A percentile compares a stretch with the other conserved stretches of the same genome.
Evolutionary conservation across 2,888 invertebrate genomes (phyloP).

Genomic region (Thereva unica): DNA sequence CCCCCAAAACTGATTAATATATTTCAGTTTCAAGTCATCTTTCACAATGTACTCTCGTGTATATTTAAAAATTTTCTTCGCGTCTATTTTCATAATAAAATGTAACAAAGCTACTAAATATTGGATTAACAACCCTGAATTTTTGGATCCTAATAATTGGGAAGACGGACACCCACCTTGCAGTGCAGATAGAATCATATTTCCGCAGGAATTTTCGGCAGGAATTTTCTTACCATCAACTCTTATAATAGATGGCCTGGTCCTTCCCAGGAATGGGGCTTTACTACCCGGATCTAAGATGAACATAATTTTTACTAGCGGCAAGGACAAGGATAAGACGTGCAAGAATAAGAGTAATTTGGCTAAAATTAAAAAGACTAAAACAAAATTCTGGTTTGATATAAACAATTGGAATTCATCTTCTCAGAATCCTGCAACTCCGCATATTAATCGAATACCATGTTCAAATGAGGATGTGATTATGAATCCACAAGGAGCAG

Average conservation of each 20-base stretch:
- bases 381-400: constrained; percentile 53
- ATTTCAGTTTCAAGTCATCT: too few species aligned
- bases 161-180: constrained; percentile 50
- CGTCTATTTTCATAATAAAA: too few species aligned
- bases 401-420: constrained; percentile 50
- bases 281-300: constrained; percentile 9
- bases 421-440: constrained; percentile 44
- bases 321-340: constrained; percentile 30
- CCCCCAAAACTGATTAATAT: constrained; percentile 18
- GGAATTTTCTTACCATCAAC: constrained; percentile 48
- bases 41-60: too few species aligned
- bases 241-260: constrained; percentile 41
- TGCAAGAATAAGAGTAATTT: constrained; percentile 46
- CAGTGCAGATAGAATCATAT: constrained; percentile 50
- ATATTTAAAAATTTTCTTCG: constrained; percentile 12
- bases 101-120: constrained; percentile 45
- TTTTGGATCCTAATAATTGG: constrained; percentile 49
- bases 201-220: constrained; percentile 51
- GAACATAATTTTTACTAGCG: neutral
- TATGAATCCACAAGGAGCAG: constrained; percentile 45
- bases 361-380: constrained; percentile 46
- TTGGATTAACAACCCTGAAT: constrained; percentile 46
- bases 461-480: constrained; percentile 55
- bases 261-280: constrained; percentile 33
- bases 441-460: constrained; percentile 53